Evolutionary conservation across 2,888 invertebrate genomes (phyloP).

Genomic region (Biston stratarius): DNA sequence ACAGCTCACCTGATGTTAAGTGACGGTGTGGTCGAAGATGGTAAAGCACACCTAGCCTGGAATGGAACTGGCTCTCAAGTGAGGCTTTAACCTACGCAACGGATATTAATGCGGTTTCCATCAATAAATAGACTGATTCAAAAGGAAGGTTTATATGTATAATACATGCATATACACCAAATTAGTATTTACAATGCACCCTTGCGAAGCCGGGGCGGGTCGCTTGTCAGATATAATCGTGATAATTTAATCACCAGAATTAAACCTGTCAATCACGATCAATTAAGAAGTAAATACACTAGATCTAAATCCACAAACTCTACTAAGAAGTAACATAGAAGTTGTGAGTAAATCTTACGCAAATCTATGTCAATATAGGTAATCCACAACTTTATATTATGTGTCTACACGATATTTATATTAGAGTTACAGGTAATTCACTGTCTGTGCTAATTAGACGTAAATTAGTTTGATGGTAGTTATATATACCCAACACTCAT

Average conservation of each 20-base stretch:
- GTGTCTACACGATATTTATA: conserved; percentile 11
- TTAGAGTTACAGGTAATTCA: conserved; percentile 43
- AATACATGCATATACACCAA: too few species aligned
- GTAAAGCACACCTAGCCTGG: too few species aligned
- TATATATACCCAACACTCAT: conserved; percentile 43
- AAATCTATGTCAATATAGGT: conserved; percentile 7
- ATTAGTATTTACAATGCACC: too few species aligned
- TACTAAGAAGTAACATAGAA: not conserved
- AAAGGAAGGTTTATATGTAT: too few species aligned
- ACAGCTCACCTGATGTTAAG: too few species aligned
- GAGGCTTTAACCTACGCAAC: too few species aligned
- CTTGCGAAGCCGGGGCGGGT: too few species aligned
- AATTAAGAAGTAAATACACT: conserved; percentile 8
- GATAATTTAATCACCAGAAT: conserved; percentile 25
- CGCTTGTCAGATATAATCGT: not conserved
- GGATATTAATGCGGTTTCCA: too few species aligned
- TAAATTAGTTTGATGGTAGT: conserved; percentile 49
- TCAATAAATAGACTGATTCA: too few species aligned
- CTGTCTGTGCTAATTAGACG: conserved; percentile 55
- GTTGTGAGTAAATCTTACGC: conserved; percentile 6
- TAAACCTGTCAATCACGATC: conserved; percentile 32
- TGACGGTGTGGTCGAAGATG: too few species aligned
- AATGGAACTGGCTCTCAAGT: too few species aligned
- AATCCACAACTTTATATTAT: conserved; percentile 7
- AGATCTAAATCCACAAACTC: not conserved